These are phyloP conservation scores for Lasioglossum morio DNA, from an alignment of 2,888 invertebrate genomes.

Conservation along the genomic window DNA sequence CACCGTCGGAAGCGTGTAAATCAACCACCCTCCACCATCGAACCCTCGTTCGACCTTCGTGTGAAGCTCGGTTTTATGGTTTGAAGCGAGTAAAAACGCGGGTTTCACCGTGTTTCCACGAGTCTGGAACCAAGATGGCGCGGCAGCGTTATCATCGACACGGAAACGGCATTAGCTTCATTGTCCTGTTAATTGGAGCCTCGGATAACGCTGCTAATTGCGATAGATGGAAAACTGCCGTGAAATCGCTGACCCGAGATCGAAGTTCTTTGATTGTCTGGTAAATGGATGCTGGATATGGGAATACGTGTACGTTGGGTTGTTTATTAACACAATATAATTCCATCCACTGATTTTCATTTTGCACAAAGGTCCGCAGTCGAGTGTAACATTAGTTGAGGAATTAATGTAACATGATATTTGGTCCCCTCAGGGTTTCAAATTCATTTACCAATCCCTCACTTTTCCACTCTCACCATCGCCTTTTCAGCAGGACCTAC, in stretches of 20 bases:
- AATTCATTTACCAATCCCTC: too few species aligned
- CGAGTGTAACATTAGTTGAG: too few species aligned
- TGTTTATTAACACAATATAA: too few species aligned
- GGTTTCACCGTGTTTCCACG: not conserved
- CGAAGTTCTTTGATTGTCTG: not conserved
- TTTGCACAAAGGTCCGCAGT: too few species aligned
- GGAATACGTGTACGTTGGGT: too few species aligned
- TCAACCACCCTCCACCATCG: not conserved
- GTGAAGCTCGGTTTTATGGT: not conserved
- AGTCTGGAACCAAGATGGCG: constrained; percentile 10
- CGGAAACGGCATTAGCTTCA: constrained; percentile 62
- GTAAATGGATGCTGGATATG: not conserved
- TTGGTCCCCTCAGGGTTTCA: too few species aligned
- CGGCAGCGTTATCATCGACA: constrained; percentile 32
- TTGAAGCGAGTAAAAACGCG: not conserved
- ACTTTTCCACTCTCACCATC: too few species aligned
- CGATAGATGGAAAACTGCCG: not conserved
- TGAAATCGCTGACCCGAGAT: not conserved
- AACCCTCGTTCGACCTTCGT: not conserved
- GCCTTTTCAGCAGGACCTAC: too few species aligned
- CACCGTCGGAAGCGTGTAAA: not conserved
- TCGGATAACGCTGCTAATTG: constrained; percentile 53
- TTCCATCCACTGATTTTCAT: too few species aligned
- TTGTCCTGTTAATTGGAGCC: constrained; percentile 58
- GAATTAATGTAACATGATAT: too few species aligned